A percentile compares a stretch with the other conserved stretches of the same genome.
These are phyloP conservation scores for Busseola fusca DNA, from an alignment of 2,888 invertebrate genomes.

Conservation along the genomic window DNA sequence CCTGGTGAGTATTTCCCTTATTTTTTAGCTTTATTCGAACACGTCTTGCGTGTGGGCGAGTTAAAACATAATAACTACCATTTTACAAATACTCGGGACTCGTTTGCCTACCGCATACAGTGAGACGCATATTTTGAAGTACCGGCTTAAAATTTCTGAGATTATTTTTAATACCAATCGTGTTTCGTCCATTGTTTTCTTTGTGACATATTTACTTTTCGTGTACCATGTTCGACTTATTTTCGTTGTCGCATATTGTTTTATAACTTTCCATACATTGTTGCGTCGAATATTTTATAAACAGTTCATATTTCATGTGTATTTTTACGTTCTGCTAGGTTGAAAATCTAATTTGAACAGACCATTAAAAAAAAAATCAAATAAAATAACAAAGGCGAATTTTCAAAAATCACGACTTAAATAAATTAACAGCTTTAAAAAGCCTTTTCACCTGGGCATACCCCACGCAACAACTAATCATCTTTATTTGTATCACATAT, in stretches of 20 bases:
- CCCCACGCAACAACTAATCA: constrained; percentile 49
- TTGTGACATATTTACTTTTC: constrained; percentile 81
- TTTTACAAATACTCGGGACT: constrained; percentile 75
- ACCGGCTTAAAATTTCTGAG: constrained; percentile 75
- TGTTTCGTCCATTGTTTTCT: constrained; percentile 82
- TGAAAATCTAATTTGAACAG: not conserved
- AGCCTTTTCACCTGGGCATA: constrained; percentile 38
- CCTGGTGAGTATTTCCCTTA: constrained; percentile 65
- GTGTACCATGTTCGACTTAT: constrained; percentile 63
- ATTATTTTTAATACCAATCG: constrained; percentile 81
- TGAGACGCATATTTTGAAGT: constrained; percentile 83
- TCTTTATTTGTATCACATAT: constrained; percentile 53
- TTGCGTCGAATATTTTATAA: constrained; percentile 54
- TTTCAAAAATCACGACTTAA: constrained; percentile 1
- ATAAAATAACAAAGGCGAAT: not conserved
- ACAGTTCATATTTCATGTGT: constrained; percentile 31
- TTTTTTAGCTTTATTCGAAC: constrained; percentile 73
- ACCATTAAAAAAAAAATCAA: not conserved
- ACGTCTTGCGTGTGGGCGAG: constrained; percentile 84
- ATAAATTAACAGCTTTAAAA: constrained; percentile 38
- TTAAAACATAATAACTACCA: constrained; percentile 80
- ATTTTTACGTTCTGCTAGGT: not conserved
- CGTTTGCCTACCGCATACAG: constrained; percentile 84
- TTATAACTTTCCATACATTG: constrained; percentile 53
- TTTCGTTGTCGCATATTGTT: constrained; percentile 69